A percentile compares a stretch with the other conserved stretches of the same genome.
Conservation (phyloP, 2,797 vertebrate species). For the Sorex maritimensis region DNA sequence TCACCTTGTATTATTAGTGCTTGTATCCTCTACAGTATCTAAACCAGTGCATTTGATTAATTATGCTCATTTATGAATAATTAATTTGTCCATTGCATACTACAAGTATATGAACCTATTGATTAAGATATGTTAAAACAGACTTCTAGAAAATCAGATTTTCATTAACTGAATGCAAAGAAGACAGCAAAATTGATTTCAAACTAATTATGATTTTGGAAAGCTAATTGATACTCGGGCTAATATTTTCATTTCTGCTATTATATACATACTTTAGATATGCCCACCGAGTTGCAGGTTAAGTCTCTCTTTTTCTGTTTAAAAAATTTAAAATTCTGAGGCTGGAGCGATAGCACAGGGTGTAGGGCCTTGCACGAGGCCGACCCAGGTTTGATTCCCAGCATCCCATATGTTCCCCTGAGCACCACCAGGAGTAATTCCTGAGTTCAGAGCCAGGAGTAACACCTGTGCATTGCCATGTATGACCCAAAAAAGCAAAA, state of each 20-base stretch:
- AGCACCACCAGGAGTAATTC: no score
- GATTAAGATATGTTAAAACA: conserved; percentile 52
- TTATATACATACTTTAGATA: neutral
- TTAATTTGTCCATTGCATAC: conserved; percentile 21
- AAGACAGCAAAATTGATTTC: conserved; percentile 3
- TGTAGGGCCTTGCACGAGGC: no score
- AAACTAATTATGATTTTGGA: conserved; percentile 57
- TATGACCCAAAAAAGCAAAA: no score
- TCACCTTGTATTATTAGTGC: neutral
- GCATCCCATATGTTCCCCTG: no score
- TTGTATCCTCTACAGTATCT: conserved; percentile 37
- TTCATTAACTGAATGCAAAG: conserved; percentile 41
- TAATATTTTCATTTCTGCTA: conserved; percentile 35
- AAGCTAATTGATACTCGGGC: conserved; percentile 40
- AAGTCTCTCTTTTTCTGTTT: neutral
- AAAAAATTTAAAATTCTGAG: conserved; percentile 37
- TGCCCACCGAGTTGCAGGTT: neutral
- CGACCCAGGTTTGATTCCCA: no score
- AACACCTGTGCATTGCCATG: no score
- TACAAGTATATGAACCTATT: neutral
- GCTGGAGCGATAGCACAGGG: no score
- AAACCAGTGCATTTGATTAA: conserved; percentile 33
- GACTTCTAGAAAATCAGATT: conserved; percentile 31
- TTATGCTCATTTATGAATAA: conserved; percentile 42
- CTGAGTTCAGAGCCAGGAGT: no score